Conservation (phyloP, 2,113 vertebrate species). For the Clinocottus analis region DNA sequence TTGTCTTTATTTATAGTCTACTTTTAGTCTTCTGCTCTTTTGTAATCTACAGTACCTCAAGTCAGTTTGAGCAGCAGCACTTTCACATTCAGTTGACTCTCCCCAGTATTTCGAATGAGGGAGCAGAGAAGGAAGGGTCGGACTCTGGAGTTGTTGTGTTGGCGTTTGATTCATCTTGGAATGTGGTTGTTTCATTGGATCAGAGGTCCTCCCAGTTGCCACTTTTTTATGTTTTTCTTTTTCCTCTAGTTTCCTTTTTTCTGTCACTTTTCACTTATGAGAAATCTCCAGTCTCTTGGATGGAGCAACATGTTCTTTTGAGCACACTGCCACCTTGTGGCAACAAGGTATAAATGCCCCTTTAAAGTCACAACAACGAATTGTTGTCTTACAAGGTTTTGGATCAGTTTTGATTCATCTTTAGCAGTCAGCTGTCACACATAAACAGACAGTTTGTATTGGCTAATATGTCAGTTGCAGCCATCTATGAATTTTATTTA, state of each 20-base stretch:
- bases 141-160: constrained; percentile 22
- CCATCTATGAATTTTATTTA: constrained; percentile 68
- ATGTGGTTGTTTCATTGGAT: constrained; percentile 20
- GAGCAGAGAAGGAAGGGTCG: constrained; percentile 37
- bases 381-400: constrained; percentile 36
- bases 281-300: constrained; percentile 53
- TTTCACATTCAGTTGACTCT: constrained; percentile 86
- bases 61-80: constrained; percentile 87
- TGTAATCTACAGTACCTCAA: constrained; percentile 78
- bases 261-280: constrained; percentile 55
- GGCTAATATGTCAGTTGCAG: constrained; percentile 64
- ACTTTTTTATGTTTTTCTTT: constrained; percentile 40
- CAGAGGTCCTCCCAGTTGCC: constrained; percentile 38
- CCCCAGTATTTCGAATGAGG: constrained; percentile 36
- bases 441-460: constrained; percentile 50
- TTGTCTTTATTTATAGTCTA: constrained; percentile 43
- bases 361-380: constrained; percentile 42
- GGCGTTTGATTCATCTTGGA: constrained; percentile 27
- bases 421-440: constrained; percentile 40
- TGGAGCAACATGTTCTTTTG: constrained; percentile 59
- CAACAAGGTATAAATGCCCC: constrained; percentile 64
- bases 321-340: constrained; percentile 82
- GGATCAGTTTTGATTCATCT: constrained; percentile 39
- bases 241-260: constrained; percentile 15
- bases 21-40: constrained; percentile 60